A percentile compares a stretch with the other conserved stretches of the same genome.
These are phyloP conservation scores for Agrilus biguttatus DNA, from an alignment of 2,888 invertebrate species.

Conservation along the genomic window DNA sequence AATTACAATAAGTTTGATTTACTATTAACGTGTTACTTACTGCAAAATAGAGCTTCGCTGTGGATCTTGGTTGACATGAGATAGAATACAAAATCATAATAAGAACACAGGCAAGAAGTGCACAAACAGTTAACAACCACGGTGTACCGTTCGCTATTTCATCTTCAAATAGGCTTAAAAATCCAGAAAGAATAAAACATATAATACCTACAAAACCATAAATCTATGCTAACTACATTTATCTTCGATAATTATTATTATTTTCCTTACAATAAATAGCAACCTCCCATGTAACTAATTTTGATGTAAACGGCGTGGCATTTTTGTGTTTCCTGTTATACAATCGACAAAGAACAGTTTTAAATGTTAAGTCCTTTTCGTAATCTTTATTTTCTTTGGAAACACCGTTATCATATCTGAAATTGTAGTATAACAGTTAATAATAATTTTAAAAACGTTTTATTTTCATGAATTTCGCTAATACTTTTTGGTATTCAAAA, in stretches of 20 bases:
- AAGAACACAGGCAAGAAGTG: constrained; percentile 17
- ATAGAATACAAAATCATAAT: constrained; percentile 38
- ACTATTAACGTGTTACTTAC: constrained; percentile 28
- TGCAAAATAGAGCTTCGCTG: constrained; percentile 45
- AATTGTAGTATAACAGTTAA: constrained; percentile 4
- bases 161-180: constrained; percentile 23
- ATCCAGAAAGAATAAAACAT: constrained; percentile 23
- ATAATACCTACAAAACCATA: constrained; percentile 19
- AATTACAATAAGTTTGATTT: too few relatives aligned
- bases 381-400: constrained; percentile 25
- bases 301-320: constrained; percentile 34
- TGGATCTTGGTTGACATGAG: constrained; percentile 47
- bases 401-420: constrained; percentile 30
- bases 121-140: constrained; percentile 25
- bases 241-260: constrained; percentile 5
- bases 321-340: constrained; percentile 27
- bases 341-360: constrained; percentile 28
- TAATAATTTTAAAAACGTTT: too few relatives aligned
- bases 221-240: not conserved
- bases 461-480: too few relatives aligned
- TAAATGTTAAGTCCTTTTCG: constrained; percentile 19
- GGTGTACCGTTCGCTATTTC: constrained; percentile 25
- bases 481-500: too few relatives aligned
- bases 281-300: constrained; percentile 34
- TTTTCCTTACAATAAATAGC: constrained; percentile 34